Percentiles rank a stretch among this genome's conserved stretches.
Conservation (phyloP, 92 coral and sea anemone species). For the Zoanthus solanderi region DNA sequence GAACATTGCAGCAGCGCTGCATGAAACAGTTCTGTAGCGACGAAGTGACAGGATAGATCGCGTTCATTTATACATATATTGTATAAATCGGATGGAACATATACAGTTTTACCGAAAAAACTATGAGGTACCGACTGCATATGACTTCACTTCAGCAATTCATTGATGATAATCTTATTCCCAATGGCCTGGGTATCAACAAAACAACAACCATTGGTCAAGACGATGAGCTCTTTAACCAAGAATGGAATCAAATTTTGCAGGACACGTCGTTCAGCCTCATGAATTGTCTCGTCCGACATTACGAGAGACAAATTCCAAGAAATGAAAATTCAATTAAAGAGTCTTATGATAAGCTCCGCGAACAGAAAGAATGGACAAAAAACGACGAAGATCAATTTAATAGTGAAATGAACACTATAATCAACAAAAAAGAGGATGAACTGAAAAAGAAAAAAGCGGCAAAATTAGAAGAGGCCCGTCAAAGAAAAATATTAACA, state of each 20-base stretch:
- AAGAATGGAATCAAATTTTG: conserved; percentile 21
- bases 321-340: neutral
- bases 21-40: no score
- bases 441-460: conserved; percentile 12
- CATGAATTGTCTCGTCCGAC: conserved; percentile 13
- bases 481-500: conserved; percentile 29
- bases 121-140: no score
- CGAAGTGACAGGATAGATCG: no score
- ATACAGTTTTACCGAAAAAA: no score
- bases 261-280: conserved; percentile 2
- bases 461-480: conserved; percentile 8
- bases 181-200: neutral
- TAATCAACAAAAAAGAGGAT: conserved; percentile 11
- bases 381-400: neutral
- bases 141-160: no score
- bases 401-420: conserved; percentile 22
- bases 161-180: no score
- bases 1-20: no score
- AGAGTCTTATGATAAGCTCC: neutral
- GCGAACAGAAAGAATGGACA: no score
- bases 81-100: no score
- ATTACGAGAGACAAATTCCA: conserved; percentile 29
- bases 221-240: conserved; percentile 6
- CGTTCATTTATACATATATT: no score
- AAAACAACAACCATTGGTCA: conserved; percentile 21